A percentile compares a stretch with the other conserved stretches of the same genome.
Conservation (phyloP, 2,888 invertebrate genomes). For the Oxyteleia sp. region DNA sequence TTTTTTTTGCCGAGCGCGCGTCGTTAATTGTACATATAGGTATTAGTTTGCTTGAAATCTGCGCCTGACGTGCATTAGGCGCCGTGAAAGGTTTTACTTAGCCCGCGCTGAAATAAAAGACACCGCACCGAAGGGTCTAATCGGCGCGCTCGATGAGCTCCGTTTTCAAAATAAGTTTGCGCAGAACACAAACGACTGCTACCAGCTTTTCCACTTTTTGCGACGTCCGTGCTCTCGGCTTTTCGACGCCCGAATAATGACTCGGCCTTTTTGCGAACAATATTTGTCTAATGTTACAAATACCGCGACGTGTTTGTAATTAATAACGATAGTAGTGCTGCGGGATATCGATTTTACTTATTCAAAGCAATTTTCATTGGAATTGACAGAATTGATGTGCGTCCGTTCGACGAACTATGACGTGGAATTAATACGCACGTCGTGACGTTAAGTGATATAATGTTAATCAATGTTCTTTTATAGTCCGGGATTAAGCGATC, state of each 20-base stretch:
- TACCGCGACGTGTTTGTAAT: conserved; percentile 34
- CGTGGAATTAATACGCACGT: conserved; percentile 23
- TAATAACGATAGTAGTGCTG: conserved; percentile 44
- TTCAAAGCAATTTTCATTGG: conserved; percentile 24
- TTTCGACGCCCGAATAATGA: too few species aligned
- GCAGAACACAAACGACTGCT: conserved; percentile 27
- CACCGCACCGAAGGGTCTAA: conserved; percentile 44
- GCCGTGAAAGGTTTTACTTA: conserved; percentile 57
- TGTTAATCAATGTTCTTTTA: conserved; percentile 44
- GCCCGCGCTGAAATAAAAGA: conserved; percentile 53
- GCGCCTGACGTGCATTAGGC: conserved; percentile 61
- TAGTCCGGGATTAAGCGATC: conserved; percentile 11
- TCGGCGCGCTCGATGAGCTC: conserved; percentile 43
- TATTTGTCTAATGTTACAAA: conserved; percentile 54
- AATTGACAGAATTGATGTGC: conserved; percentile 32
- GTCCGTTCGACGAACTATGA: conserved; percentile 13
- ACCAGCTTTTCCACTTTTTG: conserved; percentile 40
- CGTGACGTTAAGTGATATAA: conserved; percentile 42
- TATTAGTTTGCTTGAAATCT: conserved; percentile 66
- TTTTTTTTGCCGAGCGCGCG: too few species aligned
- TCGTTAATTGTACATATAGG: conserved; percentile 58
- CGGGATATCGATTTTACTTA: conserved; percentile 51
- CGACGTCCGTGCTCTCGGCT: not conserved
- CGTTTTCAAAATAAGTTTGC: conserved; percentile 58
- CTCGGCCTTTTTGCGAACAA: conserved; percentile 19